Base-by-base conservation (phyloP, 2,113 vertebrate genomes). In the Elaphurus davidianus region DNA sequence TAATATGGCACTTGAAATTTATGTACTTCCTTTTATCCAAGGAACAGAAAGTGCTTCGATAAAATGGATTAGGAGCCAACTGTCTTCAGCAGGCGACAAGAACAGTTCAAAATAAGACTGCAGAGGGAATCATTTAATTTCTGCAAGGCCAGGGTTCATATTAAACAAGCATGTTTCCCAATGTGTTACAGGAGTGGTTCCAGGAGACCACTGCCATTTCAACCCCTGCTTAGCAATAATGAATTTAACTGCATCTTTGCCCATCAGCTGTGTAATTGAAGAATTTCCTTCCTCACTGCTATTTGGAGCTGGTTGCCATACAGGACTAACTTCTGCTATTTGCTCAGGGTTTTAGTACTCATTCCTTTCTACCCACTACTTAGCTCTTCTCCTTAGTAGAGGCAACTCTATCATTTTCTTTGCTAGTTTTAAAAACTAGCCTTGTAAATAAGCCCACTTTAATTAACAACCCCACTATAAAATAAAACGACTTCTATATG, bases 1-100 rank as follows among this genome's bases (percentile, higher is more conserved):
- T 97, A 96, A 98, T 96, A 96, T 78, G 71, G 97, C 96, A 96
- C 97, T 98, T 91, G 97, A 96, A 98, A 98, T 98, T 97, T 98
- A 97, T 96, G 95, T 89, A 96, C 97, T 96, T 97, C 93, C 88
- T 94, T 95, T 96, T 98, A 96, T 96, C 95, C 97, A 98, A 93
- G 95, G 96, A 96, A 98, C 89, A 97, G 97, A 97, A 96, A 97
- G 97, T 96, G 95, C 97, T 96, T 98, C 82, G 93, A 30, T 89
- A 96, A 98, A 98, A 97, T 89, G 95, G 93, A 96, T 96, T 89
- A 93, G 86, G 82, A 97, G 97, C 97, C 96, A 98, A 98, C 95
- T 97, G 91, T 96, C 96, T 98, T 71, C 86, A 96, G 94, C 57
- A 97, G 93, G 85, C 95, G 5, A 81, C 36, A 50, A 91, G 91